Conservation (phyloP, 2,797 vertebrate species). For the Sebastiscus albofasciatus region DNA sequence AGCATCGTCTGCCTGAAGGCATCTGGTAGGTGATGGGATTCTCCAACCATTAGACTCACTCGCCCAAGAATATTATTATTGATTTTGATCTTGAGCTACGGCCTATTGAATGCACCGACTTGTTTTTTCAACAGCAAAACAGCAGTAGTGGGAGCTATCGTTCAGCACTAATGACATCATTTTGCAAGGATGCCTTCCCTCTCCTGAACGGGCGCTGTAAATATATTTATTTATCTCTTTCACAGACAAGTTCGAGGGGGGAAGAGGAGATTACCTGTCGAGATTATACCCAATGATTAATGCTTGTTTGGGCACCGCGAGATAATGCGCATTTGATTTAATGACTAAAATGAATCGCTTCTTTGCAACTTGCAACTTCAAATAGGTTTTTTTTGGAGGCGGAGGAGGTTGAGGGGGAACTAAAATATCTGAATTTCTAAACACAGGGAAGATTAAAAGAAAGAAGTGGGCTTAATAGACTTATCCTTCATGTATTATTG, state of each 20-base stretch:
- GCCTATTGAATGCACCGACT: conserved; percentile 54
- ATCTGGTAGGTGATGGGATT: conserved; percentile 59
- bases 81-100: conserved; percentile 75
- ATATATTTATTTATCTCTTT: conserved; percentile 73
- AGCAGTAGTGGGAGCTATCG: conserved; percentile 65
- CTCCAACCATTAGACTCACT: conserved; percentile 62
- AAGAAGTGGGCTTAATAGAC: conserved; percentile 15
- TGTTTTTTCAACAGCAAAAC: conserved; percentile 64
- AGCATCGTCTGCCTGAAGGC: conserved; percentile 29
- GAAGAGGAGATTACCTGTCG: conserved; percentile 74
- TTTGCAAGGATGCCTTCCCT: conserved; percentile 60
- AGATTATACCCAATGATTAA: conserved; percentile 73
- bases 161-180: conserved; percentile 73
- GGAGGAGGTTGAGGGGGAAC: background rate
- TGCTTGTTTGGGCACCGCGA: conserved; percentile 63
- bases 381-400: conserved; percentile 16
- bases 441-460: conserved; percentile 40
- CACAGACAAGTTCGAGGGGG: conserved; percentile 50
- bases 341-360: conserved; percentile 70
- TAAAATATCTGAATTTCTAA: conserved; percentile 41
- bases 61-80: conserved; percentile 77
- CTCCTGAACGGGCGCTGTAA: conserved; percentile 46
- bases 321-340: conserved; percentile 72
- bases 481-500: conserved; percentile 29
- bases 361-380: conserved; percentile 55